Base-by-base conservation (phyloP, 2,113 vertebrate species). In the Loxodonta africana region DNA sequence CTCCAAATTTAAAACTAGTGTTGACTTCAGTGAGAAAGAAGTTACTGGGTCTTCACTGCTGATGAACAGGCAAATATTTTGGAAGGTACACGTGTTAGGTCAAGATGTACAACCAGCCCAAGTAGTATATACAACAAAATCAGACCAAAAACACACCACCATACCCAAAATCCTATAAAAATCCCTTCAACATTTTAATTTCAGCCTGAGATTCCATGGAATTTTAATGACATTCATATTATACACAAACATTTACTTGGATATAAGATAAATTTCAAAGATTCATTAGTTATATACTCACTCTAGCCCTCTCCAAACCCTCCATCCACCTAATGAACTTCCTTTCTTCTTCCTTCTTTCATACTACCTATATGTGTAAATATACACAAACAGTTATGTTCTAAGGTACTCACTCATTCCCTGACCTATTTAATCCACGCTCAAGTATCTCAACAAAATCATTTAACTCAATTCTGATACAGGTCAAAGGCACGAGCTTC, bases 371-470 rank as follows among this genome's bases (percentile, higher is more conserved):
- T 30, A 9, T 91, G 37, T 77, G 78, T 69, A 73, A 30, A 37
- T 74, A 23, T n/a, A 74, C n/a, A 20, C n/a, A 73, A n/a, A 71
- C 11, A 71, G 86, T 26, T 88, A 71, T 84, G 89, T 87, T 81
- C 41, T 30, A 93, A 77, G 63, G 81, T 53, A 63, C 33, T 95
- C 53, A 81, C 11, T 89, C 28, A 94, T 87, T 91, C 10, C 26
- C 4, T 94, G 37, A 28, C 73, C 33, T 83, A 88, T 62, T 85
- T 83, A 93, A 92, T 83, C 28, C 71, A 74, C 74, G 21, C 44
- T 95, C n/a, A 92, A 84, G 51, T 88, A 93, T 88, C 33, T 92
- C 28, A 91, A 95, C 71, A 96, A 69, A 96, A 84, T 88, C 37
- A 85, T 62, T 6, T 44, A 76, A 81, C 41, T 82, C n/a, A 95